Base-by-base conservation (phyloP, 2,888 invertebrate species). In the Thymelicus acteon region DNA sequence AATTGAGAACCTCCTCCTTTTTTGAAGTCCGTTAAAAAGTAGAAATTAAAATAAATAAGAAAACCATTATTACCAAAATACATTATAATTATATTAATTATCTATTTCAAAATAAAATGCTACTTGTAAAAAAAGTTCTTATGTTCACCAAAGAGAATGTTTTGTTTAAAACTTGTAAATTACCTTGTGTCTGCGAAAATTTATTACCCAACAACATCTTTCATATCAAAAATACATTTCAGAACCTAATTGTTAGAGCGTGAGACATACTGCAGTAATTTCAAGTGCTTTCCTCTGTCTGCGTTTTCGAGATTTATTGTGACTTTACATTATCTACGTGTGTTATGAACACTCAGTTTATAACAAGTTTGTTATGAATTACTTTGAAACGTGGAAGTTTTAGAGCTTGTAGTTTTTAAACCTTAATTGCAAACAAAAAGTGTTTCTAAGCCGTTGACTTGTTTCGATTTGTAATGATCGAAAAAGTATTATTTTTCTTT, bases 291-390 rank as follows among this genome's bases (percentile, higher is more conserved):
- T 70, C 63, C 57, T 60, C 49, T 70, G 64, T 70, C 64, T 70
- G 49, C 58, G 60, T 40, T 70, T 54, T 52, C 10, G 58, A 70
- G 70, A 70, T 70, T 70, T 70, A 70, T 70, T 49, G 64, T 57
- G 49, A 39, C 70, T 64, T 64, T 70, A 70, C 64, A 70, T 70
- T 70, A 70, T 64, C 69, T 64, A 58, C 58, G 37, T 61, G 58
- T 69, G 69, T 69, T 58, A 64, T 62, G 49, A 63, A 63, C 69
- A 63, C 58, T 58, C 49, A 58, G 60, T 69, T 69, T 24, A 57
- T 62, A 69, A 69, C 69, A 69, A 69, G 49, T 49, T 70, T 64
- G 49, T 49, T 64, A 70, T 64, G 54, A 70, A 64, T 69, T 69
- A 69, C 57, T 62, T 57, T 68, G 47, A 58, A 58, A 37, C 10